Evolutionary conservation across 2,888 invertebrate genomes (phyloP).

Genomic region (Synergus japonicus): DNA sequence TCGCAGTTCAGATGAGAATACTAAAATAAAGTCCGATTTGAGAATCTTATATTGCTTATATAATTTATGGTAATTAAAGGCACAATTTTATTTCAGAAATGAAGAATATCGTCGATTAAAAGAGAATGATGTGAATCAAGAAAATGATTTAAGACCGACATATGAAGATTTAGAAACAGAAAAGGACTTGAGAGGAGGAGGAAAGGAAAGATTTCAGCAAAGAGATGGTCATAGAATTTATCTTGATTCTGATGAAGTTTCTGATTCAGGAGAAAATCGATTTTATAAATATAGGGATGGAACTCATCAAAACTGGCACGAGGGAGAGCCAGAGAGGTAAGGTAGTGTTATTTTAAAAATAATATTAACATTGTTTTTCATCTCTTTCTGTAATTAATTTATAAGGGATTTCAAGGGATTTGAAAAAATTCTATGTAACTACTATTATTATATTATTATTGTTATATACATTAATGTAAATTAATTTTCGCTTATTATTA

Average conservation of each 20-base stretch:
- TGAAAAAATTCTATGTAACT: too few species aligned
- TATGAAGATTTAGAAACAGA: neutral
- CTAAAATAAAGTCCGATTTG: slow-evolving; percentile 2
- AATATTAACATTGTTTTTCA: neutral
- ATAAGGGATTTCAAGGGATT: too few species aligned
- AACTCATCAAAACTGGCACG: neutral
- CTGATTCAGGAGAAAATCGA: neutral
- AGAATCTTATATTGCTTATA: neutral
- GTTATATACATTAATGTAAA: too few species aligned
- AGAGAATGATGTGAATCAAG: neutral
- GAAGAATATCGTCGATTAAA: neutral
- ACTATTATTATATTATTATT: too few species aligned
- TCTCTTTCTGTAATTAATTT: neutral
- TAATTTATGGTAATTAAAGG: neutral
- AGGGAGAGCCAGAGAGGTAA: neutral
- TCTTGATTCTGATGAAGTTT: neutral
- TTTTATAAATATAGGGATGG: neutral
- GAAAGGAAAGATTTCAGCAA: neutral
- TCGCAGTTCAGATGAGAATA: neutral
- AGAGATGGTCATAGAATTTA: neutral
- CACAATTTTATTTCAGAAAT: neutral
- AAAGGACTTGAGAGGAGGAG: neutral
- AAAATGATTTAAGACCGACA: neutral
- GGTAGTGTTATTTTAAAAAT: neutral
- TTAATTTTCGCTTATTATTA: neutral